Conservation (phyloP, 2,113 vertebrate species). For the Heterocephalus glaber region DNA sequence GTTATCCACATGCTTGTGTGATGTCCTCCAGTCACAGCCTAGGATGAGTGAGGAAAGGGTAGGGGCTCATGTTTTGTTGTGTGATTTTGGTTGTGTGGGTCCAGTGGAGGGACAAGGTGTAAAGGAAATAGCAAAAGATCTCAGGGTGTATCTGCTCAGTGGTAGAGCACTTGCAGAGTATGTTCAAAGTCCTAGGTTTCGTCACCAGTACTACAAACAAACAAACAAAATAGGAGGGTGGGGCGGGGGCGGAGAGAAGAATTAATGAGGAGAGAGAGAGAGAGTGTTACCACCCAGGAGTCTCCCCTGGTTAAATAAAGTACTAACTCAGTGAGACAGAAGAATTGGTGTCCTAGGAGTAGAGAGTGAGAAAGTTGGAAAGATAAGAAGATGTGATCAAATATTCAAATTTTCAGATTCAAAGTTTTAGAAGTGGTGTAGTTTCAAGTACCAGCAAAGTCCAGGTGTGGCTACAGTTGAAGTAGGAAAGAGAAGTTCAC, state of each 20-base stretch:
- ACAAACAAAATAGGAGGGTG: too few relatives aligned
- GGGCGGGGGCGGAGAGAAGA: too few relatives aligned
- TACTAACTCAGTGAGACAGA: not conserved
- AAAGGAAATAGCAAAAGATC: not conserved
- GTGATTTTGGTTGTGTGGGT: not conserved
- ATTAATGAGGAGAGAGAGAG: not conserved
- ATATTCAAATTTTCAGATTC: not conserved
- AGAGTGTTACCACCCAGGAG: not conserved
- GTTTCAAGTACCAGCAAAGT: not conserved
- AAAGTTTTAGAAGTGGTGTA: slow-evolving; percentile 13
- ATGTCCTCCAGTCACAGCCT: not conserved
- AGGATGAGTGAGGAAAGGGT: not conserved
- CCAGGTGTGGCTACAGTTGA: not conserved
- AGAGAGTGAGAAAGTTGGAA: not conserved
- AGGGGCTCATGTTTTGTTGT: not conserved
- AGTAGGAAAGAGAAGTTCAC: not conserved
- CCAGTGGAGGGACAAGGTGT: not conserved
- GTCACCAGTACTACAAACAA: not conserved
- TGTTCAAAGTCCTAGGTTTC: not conserved
- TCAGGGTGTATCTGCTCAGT: not conserved
- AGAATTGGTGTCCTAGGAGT: not conserved
- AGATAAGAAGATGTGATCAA: not conserved
- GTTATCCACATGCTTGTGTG: not conserved
- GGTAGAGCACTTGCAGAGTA: not conserved
- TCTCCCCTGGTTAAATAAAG: not conserved